These are phyloP conservation scores for Himalopsyche phryganea DNA, from an alignment of 1,140 invertebrate species.

Conservation along the genomic window DNA sequence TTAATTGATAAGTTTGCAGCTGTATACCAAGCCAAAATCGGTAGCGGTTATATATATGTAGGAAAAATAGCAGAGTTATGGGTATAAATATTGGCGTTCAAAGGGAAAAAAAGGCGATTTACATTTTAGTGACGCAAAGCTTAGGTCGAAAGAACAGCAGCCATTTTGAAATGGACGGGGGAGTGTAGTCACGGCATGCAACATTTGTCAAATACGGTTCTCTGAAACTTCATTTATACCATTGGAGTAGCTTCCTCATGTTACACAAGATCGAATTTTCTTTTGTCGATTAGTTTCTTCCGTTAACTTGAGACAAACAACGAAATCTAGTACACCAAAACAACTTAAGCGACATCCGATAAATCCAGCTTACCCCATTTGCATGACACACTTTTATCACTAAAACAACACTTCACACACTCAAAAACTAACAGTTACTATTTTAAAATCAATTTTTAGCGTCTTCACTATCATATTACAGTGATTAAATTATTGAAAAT, in stretches of 20 bases:
- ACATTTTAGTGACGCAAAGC: slow-evolving; percentile 55
- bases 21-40: neutral
- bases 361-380: slow-evolving; percentile 56
- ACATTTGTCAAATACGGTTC: slow-evolving; percentile 42
- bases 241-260: neutral
- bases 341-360: slow-evolving; percentile 55
- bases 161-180: slow-evolving; percentile 55
- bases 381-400: slow-evolving; percentile 56
- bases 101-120: slow-evolving; percentile 39
- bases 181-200: slow-evolving; percentile 54
- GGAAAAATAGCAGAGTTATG: slow-evolving; percentile 1
- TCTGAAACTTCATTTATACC: slow-evolving; percentile 3
- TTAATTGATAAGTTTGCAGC: neutral
- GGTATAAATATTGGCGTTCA: neutral
- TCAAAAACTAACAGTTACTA: slow-evolving; percentile 45
- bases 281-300: neutral
- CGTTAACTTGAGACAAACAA: slow-evolving; percentile 10
- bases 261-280: too few species aligned
- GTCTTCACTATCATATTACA: slow-evolving; percentile 23
- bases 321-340: slow-evolving; percentile 51
- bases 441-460: slow-evolving; percentile 18
- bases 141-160: slow-evolving; percentile 54
- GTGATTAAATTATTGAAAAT: slow-evolving; percentile 15
- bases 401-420: slow-evolving; percentile 53
- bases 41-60: neutral